A percentile compares a stretch with the other conserved stretches of the same genome.
Conservation (phyloP, 2,888 invertebrate species). For the Drosophila meridiana region DNA sequence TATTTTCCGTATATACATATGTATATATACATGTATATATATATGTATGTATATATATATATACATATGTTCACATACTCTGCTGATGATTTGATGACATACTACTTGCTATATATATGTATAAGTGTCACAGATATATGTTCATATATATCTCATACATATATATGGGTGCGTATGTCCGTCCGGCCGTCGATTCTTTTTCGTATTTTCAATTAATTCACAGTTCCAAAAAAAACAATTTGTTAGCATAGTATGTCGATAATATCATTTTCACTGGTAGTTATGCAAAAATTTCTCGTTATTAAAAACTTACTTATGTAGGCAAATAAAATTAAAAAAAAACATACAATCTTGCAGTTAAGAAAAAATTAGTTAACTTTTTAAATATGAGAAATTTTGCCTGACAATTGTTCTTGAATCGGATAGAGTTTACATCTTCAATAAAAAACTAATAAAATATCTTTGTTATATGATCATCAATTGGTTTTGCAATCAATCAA, state of each 20-base stretch:
- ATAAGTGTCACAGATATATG: not conserved
- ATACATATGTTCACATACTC: not conserved
- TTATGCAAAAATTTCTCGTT: conserved; percentile 54
- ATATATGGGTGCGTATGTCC: not conserved
- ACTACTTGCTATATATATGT: conserved; percentile 2
- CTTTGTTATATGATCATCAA: not conserved
- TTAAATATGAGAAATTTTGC: no score
- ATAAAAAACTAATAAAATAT: not conserved
- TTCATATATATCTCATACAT: not conserved
- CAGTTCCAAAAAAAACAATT: conserved; percentile 9
- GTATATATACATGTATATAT: not conserved
- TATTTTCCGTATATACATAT: not conserved
- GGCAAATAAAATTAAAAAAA: conserved; percentile 33
- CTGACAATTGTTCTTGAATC: no score
- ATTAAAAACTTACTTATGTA: conserved; percentile 12
- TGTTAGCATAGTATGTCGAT: conserved; percentile 31
- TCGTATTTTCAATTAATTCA: conserved; percentile 9
- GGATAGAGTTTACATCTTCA: not conserved
- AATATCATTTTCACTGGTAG: conserved; percentile 20
- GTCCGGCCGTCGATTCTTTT: conserved; percentile 13
- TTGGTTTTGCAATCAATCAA: not conserved
- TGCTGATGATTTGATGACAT: conserved; percentile 13
- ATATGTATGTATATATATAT: not conserved
- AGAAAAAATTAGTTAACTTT: no score
- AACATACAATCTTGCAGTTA: no score